Evolutionary conservation across 2,888 invertebrate genomes (phyloP), one percentile per base, ranked within the genome.

Genomic region (Alloscopus bannaensis): DNA sequence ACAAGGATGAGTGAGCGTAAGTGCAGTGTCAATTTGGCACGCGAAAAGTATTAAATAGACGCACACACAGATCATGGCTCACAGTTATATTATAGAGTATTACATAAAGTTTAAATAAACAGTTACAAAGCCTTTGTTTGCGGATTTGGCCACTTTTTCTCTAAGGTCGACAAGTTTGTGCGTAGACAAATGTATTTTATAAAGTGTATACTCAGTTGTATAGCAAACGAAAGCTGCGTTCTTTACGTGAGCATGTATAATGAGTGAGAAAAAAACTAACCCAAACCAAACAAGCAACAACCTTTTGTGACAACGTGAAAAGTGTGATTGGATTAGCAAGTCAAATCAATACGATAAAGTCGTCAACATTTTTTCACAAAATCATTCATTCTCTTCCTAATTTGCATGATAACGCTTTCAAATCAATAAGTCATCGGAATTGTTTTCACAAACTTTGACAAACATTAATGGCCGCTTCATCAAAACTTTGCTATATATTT

Each of bases 11-110:
- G 78, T 78, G 78, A 78, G 50, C 78, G 71, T 71, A 78, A 78
- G 78, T 78, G 78, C 78, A 78, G 71, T 78, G 78, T 78, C 78
- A 78, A 78, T 78, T 78, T 78, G 78, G 78, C 78, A 78, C 78
- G 71, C 78, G 78, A 78, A 71, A 78, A 65, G 78, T 78, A 78
- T 78, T 78, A 78, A 55, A 75, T 45, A 45, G 8, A 13, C 6
- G 36, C 6, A 13, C 6, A 36, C 13, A 36, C 36, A 36, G 36
- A 36, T 6, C 6, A 6, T 8, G 47, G 8, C 4, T 47, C 18
- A 47, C 47, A n/a, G 18, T 6, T 36, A 29, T 8, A 57, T 50
- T 16, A 50, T 24, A 18, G 26, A 16, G 18, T 24, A 57, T n/a
- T 28, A 29, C 13, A 36, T 57, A 55, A 40, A 70, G 62, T 78